phyloP scores from a whole-genome alignment of 2,113 vertebrate genomes.

The Pterocles burchelli region DNA sequence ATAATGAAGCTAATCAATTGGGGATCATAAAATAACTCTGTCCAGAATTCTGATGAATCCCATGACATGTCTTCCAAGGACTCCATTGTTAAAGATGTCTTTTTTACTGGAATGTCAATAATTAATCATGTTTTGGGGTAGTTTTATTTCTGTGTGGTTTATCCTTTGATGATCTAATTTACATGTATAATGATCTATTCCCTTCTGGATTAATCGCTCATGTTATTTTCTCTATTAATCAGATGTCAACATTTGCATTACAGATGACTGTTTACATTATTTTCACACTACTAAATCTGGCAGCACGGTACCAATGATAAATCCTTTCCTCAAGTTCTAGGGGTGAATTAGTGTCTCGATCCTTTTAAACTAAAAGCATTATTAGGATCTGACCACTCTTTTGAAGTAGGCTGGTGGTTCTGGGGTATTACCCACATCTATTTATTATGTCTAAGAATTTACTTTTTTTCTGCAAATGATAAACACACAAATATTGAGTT shows the following conservation, averaged over 20 bases:
- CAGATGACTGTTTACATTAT: slow-evolving; percentile 32
- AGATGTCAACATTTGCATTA: slow-evolving; percentile 60
- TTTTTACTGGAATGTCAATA: slow-evolving; percentile 40
- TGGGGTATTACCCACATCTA: background rate
- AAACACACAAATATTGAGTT: background rate
- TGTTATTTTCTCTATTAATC: slow-evolving; percentile 66
- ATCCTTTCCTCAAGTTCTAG: background rate
- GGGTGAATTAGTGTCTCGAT: background rate
- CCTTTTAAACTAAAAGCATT: background rate
- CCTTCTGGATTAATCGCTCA: slow-evolving; percentile 47
- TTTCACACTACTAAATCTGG: slow-evolving; percentile 39
- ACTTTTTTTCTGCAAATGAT: background rate
- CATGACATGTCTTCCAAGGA: background rate
- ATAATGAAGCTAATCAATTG: slow-evolving; percentile 33
- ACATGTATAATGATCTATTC: slow-evolving; percentile 50
- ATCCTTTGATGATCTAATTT: slow-evolving; percentile 67
- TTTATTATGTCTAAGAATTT: background rate
- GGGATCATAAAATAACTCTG: slow-evolving; percentile 5
- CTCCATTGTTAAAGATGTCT: slow-evolving; percentile 6
- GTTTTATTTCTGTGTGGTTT: slow-evolving; percentile 52
- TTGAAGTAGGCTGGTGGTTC: background rate
- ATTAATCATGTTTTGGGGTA: slow-evolving; percentile 46
- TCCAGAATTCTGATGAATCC: slow-evolving; percentile 31
- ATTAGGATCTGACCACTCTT: background rate
- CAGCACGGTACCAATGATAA: background rate